phyloP scores from a whole-genome alignment of 1,140 invertebrate genomes.

The Thalassaphorura encarpata region DNA sequence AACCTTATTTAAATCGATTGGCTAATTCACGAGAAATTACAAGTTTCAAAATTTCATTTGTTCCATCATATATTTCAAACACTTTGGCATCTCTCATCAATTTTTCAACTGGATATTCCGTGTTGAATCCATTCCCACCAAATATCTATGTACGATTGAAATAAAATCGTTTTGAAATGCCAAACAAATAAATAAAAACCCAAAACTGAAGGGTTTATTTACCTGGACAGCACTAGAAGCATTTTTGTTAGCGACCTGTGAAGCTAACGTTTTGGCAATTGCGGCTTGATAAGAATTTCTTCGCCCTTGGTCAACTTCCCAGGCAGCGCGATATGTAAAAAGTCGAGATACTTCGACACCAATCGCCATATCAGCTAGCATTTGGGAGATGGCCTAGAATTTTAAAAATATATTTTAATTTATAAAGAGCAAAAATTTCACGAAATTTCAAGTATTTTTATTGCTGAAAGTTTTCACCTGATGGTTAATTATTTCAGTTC shows the following conservation, averaged over 20 bases:
- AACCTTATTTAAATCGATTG: slow-evolving; percentile 13
- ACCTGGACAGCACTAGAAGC: slow-evolving; percentile 82
- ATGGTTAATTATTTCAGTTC: slow-evolving; percentile 70
- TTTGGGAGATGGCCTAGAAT: slow-evolving; percentile 76
- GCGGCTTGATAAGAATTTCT: slow-evolving; percentile 79
- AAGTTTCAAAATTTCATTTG: slow-evolving; percentile 76
- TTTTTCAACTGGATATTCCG: slow-evolving; percentile 96
- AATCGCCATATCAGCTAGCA: slow-evolving; percentile 93
- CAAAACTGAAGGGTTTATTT: background rate
- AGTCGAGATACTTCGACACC: slow-evolving; percentile 79
- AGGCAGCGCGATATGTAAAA: slow-evolving; percentile 75
- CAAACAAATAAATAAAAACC: background rate
- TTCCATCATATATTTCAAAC: slow-evolving; percentile 97
- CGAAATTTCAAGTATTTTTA: background rate
- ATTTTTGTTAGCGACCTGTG: slow-evolving; percentile 87
- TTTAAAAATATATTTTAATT: slow-evolving; percentile 1
- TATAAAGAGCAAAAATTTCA: too few species aligned
- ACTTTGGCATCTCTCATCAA: slow-evolving; percentile 99
- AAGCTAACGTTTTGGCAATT: slow-evolving; percentile 84
- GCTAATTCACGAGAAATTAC: slow-evolving; percentile 27
- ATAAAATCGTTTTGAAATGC: background rate
- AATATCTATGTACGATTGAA: slow-evolving; percentile 55
- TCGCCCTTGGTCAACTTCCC: slow-evolving; percentile 73
- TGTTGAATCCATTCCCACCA: slow-evolving; percentile 94
- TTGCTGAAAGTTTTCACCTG: slow-evolving; percentile 38